A percentile compares a stretch with the other conserved stretches of the same genome.
Evolutionary conservation across 30 jellyfish, hydroid and myxozoan species (phyloP).

Genomic region (Rhopilema esculentum): DNA sequence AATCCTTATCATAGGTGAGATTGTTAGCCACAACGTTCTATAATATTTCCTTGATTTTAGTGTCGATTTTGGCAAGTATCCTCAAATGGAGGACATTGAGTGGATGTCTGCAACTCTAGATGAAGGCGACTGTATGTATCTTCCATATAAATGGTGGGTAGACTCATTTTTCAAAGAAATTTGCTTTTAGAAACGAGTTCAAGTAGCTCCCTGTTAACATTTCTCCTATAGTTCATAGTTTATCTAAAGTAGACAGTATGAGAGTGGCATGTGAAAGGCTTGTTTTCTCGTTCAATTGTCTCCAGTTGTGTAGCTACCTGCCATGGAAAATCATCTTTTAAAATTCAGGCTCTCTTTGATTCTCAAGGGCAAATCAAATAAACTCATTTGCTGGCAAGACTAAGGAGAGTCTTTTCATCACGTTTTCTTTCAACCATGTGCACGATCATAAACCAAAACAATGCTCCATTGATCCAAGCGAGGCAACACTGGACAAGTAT

Average conservation of each 20-base stretch:
- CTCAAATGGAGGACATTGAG: constrained; percentile 63
- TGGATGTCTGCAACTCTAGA: constrained; percentile 29
- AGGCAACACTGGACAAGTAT: constrained; percentile 54
- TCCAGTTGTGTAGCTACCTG: too few relatives aligned
- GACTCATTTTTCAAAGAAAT: too few relatives aligned
- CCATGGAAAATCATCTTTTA: too few relatives aligned
- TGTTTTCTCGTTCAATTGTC: too few relatives aligned
- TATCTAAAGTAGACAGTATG: too few relatives aligned
- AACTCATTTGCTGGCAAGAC: constrained; percentile 49
- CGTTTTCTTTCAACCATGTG: constrained; percentile 45
- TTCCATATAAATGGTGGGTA: constrained; percentile 65
- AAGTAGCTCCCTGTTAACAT: too few relatives aligned
- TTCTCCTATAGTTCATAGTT: too few relatives aligned
- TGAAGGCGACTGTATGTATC: constrained; percentile 70
- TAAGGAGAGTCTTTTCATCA: constrained; percentile 31
- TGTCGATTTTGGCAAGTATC: constrained; percentile 74
- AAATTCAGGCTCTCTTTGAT: too few relatives aligned
- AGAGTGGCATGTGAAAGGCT: too few relatives aligned
- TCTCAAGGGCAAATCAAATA: constrained; percentile 66
- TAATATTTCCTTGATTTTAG: too few relatives aligned
- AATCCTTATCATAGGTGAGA: too few relatives aligned
- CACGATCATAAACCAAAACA: constrained; percentile 64
- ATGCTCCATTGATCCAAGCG: constrained; percentile 37
- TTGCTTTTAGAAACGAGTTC: background rate
- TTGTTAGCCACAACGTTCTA: too few relatives aligned